Evolutionary conservation across 2,888 invertebrate species (phyloP).

Genomic region (Belgica antarctica): DNA sequence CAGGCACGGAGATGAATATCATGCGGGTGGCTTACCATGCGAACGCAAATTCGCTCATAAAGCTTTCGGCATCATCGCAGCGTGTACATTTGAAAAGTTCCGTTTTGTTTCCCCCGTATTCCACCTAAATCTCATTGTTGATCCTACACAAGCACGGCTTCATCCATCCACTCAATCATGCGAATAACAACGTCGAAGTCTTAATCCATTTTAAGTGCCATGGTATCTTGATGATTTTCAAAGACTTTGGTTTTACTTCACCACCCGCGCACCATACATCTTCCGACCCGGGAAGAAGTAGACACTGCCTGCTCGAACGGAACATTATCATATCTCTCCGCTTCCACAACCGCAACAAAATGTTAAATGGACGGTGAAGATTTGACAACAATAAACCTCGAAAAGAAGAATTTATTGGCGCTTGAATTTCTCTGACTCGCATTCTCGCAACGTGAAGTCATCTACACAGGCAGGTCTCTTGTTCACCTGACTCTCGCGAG

Average conservation of each 20-base stretch:
- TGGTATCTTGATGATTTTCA: background rate
- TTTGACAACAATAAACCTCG: background rate
- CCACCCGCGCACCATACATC: background rate
- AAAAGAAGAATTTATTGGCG: background rate
- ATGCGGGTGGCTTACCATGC: background rate
- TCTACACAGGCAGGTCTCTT: too few species aligned
- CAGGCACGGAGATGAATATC: background rate
- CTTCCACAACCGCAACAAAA: background rate
- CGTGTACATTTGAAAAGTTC: background rate
- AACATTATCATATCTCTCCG: background rate
- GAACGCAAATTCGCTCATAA: background rate
- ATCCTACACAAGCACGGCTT: background rate
- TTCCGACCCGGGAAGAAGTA: background rate
- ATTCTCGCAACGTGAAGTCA: too few species aligned
- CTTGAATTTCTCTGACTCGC: conserved; percentile 2
- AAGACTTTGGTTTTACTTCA: conserved; percentile 7
- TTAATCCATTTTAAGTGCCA: conserved; percentile 11
- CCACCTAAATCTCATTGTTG: background rate
- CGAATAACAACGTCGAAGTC: conserved; percentile 15
- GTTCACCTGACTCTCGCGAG: too few species aligned
- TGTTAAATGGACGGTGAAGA: conserved; percentile 23
- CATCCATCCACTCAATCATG: background rate
- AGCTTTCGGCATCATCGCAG: too few species aligned
- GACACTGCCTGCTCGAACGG: too few species aligned
- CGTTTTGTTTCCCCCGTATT: background rate